These are phyloP conservation scores for Holothuria leucospilota DNA, from an alignment of 53 echinoderm and acorn worm species.

Conservation along the genomic window DNA sequence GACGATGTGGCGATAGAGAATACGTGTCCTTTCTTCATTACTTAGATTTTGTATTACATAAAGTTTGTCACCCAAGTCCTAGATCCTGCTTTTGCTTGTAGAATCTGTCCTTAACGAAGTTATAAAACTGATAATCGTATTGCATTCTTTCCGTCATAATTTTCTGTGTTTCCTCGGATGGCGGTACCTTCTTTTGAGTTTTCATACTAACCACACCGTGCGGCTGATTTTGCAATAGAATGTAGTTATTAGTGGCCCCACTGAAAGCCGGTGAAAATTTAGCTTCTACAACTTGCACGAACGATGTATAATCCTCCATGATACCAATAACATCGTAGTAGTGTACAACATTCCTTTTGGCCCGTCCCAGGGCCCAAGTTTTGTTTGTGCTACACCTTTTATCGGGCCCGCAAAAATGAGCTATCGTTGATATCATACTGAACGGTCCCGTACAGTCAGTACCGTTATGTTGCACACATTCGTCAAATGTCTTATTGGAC, in stretches of 20 bases:
- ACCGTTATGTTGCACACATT: slow-evolving; percentile 23
- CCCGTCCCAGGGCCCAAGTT: slow-evolving; percentile 1
- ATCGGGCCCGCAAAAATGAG: slow-evolving; percentile 30
- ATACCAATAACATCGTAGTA: slow-evolving; percentile 16
- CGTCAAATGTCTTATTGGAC: slow-evolving; percentile 16
- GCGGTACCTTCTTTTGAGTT: slow-evolving; percentile 2
- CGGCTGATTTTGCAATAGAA: neutral
- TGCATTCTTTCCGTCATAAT: slow-evolving; percentile 5
- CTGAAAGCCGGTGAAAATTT: neutral
- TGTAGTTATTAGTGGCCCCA: neutral
- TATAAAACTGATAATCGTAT: slow-evolving; percentile 10
- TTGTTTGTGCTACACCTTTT: neutral
- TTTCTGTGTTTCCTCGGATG: neutral
- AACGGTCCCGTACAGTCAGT: slow-evolving; percentile 4
- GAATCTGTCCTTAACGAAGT: slow-evolving; percentile 29
- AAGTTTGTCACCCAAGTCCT: neutral
- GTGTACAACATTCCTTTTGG: slow-evolving; percentile 17
- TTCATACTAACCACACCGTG: neutral
- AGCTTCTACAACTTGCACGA: slow-evolving; percentile 10
- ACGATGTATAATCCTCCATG: slow-evolving; percentile 37
- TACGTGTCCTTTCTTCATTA: too few species aligned
- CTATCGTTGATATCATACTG: slow-evolving; percentile 4
- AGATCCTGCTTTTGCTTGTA: neutral
- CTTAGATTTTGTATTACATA: too few species aligned
- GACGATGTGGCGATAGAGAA: too few species aligned